Evolutionary conservation across 2,888 invertebrate genomes (phyloP).

Genomic region (Phlogophora meticulosa): DNA sequence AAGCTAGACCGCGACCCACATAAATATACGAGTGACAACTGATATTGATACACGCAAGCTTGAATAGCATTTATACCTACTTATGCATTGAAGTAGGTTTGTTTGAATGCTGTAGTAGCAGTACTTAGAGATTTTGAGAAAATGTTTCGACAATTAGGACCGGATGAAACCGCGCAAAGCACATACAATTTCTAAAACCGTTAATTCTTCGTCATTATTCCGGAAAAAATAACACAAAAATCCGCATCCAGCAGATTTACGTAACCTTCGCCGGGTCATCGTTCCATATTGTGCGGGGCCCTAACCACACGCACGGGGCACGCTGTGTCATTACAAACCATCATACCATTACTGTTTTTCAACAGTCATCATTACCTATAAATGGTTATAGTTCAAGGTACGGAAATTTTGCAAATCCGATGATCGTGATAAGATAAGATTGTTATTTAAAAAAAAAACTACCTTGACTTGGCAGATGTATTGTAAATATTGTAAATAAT

Average conservation of each 20-base stretch:
- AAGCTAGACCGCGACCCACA: not conserved
- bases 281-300: not conserved
- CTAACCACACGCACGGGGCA: no score
- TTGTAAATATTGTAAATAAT: constrained; percentile 22
- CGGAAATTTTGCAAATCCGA: constrained; percentile 9
- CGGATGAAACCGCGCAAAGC: no score
- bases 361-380: not conserved
- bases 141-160: no score
- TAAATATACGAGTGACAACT: not conserved
- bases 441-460: constrained; percentile 5
- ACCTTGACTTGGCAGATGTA: not conserved
- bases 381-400: not conserved
- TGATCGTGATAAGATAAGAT: constrained; percentile 18
- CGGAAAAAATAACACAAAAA: no score
- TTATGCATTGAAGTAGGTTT: no score
- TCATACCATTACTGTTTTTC: not conserved
- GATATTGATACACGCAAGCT: not conserved
- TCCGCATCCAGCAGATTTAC: not conserved
- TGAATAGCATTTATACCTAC: no score
- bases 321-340: not conserved
- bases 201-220: no score
- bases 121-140: no score
- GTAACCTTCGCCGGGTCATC: not conserved
- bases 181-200: no score
- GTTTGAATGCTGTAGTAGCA: no score